Conservation (phyloP, 1,140 invertebrate genomes). For the Drosophila tristis region DNA sequence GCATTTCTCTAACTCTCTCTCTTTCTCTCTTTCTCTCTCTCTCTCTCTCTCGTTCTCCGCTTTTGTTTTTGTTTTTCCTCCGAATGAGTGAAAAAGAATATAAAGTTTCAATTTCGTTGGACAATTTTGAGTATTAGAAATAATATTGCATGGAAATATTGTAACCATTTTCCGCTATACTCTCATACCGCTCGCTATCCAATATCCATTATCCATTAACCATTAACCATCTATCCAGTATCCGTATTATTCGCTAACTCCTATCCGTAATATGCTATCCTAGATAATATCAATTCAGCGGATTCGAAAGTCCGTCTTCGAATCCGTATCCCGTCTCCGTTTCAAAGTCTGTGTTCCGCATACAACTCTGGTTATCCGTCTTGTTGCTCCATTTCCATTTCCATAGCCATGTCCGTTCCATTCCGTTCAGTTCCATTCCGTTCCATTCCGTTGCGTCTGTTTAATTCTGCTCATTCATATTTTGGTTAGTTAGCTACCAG, state of each 20-base stretch:
- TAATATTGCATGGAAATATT: constrained; percentile 53
- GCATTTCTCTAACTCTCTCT: background rate
- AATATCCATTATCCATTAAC: constrained; percentile 13
- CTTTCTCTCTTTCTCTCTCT: constrained; percentile 1
- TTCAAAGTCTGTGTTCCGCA: too few species aligned
- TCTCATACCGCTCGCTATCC: constrained; percentile 14
- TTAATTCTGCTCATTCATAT: background rate
- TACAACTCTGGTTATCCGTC: too few species aligned
- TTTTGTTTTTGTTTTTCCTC: constrained; percentile 1
- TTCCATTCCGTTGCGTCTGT: constrained; percentile 18
- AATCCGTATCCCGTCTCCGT: background rate
- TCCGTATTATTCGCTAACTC: background rate
- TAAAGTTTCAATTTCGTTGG: constrained; percentile 18
- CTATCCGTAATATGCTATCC: constrained; percentile 18
- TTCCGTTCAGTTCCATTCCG: too few species aligned
- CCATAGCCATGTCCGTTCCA: too few species aligned
- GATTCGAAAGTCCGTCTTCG: background rate
- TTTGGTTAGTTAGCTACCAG: too few species aligned
- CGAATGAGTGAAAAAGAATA: constrained; percentile 14
- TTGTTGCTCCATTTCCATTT: too few species aligned
- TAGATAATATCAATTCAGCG: constrained; percentile 30
- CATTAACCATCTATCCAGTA: constrained; percentile 15
- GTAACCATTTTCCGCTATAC: constrained; percentile 25
- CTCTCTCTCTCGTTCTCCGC: background rate
- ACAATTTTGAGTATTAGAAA: constrained; percentile 59